phyloP scores from a whole-genome alignment of 35 echinoderm and acorn worm species.

The Amphiura filiformis region DNA sequence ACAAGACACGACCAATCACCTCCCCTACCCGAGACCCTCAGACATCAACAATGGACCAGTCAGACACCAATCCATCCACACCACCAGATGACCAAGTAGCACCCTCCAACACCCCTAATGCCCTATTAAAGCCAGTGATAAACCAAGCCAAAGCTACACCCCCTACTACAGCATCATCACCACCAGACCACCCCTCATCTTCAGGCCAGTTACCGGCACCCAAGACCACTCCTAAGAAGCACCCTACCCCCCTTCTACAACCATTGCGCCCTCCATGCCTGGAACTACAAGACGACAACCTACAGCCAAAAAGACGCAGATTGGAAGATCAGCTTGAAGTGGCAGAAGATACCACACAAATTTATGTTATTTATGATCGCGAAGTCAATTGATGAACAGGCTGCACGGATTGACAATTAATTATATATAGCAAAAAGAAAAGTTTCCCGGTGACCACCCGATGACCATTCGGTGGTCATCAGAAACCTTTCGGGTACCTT shows the following conservation, averaged over 20 bases:
- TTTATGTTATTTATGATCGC: neutral
- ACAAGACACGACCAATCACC: no score
- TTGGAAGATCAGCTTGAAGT: neutral
- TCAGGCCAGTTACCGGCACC: neutral
- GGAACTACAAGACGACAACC: neutral
- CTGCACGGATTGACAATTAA: neutral
- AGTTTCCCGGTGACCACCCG: no score
- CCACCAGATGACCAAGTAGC: neutral
- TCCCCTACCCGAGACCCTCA: neutral
- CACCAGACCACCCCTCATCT: neutral
- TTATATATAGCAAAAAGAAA: no score
- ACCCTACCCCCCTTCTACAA: neutral
- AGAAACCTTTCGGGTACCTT: no score
- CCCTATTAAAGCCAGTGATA: neutral
- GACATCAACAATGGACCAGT: neutral
- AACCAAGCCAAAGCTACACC: neutral
- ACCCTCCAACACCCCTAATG: neutral
- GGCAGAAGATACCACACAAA: neutral
- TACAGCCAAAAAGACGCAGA: neutral
- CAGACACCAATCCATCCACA: neutral
- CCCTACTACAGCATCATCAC: neutral
- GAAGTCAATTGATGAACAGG: neutral
- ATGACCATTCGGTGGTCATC: no score
- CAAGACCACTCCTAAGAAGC: neutral
- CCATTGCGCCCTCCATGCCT: neutral